Conservation (phyloP, 2,888 invertebrate species). For the Metacarcinus magister region DNA sequence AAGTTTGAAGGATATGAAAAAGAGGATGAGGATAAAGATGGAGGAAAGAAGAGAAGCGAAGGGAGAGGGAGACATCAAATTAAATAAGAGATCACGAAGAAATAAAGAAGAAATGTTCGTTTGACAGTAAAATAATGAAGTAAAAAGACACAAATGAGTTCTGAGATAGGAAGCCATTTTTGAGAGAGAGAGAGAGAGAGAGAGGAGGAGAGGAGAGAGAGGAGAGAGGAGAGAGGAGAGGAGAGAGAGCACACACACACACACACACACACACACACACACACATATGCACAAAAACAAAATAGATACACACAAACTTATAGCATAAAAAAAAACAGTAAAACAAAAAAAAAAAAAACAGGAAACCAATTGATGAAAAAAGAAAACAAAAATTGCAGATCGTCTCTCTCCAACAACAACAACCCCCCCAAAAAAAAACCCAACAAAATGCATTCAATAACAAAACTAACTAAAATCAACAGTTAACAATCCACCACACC, state of each 20-base stretch:
- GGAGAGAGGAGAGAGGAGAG: background rate
- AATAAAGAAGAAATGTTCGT: background rate
- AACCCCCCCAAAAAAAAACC: no score
- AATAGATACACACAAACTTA: no score
- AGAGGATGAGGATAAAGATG: background rate
- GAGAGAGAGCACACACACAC: background rate
- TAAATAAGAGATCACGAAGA: background rate
- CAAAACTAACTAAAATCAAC: background rate
- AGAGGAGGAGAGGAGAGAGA: background rate
- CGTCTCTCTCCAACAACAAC: no score
- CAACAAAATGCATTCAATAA: no score
- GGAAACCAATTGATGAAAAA: no score
- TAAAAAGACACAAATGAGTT: background rate
- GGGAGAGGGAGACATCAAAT: background rate
- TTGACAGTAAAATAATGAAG: background rate
- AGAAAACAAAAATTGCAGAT: no score
- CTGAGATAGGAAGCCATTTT: background rate
- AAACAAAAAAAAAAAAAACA: no score
- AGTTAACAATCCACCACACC: no score
- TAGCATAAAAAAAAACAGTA: no score
- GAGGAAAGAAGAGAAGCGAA: background rate
- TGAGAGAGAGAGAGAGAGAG: background rate
- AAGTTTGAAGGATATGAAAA: background rate
- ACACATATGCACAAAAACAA: no score
- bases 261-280: no score